These are phyloP conservation scores for Pseudomyrmex dendroicus DNA, from an alignment of 1,140 invertebrate species.

Conservation along the genomic window DNA sequence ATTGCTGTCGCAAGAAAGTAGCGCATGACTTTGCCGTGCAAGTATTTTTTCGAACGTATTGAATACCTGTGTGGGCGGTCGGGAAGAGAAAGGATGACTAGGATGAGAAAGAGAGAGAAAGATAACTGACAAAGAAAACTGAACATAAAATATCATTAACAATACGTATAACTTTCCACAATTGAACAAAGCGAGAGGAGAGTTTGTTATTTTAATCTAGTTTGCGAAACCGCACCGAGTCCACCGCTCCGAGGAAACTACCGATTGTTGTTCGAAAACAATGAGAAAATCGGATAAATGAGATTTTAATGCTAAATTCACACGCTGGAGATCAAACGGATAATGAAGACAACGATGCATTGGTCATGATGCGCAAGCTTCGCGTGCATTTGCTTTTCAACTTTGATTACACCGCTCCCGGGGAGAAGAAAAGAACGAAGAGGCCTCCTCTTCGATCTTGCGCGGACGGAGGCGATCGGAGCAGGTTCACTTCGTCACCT, in stretches of 20 bases:
- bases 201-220: background rate
- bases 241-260: background rate
- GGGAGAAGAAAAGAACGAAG: too few relatives aligned
- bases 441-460: background rate
- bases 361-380: too few relatives aligned
- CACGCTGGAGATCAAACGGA: background rate
- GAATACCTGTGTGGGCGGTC: conserved; percentile 64
- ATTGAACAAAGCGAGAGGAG: background rate
- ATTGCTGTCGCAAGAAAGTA: conserved; percentile 52
- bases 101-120: conserved; percentile 17
- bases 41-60: conserved; percentile 38
- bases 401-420: background rate
- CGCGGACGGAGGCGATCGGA: conserved; percentile 18
- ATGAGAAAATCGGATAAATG: too few relatives aligned
- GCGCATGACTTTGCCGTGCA: conserved; percentile 40
- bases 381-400: background rate
- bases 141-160: conserved; percentile 52
- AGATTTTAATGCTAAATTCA: background rate
- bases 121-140: conserved; percentile 11
- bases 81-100: conserved; percentile 41
- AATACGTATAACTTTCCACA: background rate
- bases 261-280: background rate
- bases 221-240: background rate
- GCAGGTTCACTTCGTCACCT: conserved; percentile 54
- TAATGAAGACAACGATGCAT: background rate